A percentile compares a stretch with the other conserved stretches of the same genome.
Evolutionary conservation across 1,140 invertebrate species (phyloP).

Genomic region (Spodoptera frugiperda): DNA sequence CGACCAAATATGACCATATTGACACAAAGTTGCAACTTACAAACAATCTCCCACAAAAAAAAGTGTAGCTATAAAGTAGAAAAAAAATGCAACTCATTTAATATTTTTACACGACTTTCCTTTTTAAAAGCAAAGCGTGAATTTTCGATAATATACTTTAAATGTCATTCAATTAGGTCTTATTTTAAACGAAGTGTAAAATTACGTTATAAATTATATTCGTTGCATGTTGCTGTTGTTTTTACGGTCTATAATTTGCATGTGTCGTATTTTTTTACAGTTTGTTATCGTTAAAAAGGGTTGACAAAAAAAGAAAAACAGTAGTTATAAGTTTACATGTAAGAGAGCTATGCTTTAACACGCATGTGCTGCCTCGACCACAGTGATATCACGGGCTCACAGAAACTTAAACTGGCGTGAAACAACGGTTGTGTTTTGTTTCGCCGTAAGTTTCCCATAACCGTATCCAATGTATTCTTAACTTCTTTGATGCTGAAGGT

Average conservation of each 20-base stretch:
- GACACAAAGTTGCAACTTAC: conserved; percentile 12
- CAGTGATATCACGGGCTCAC: too few species aligned
- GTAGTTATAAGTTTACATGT: too few species aligned
- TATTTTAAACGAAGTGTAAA: too few species aligned
- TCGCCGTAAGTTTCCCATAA: too few species aligned
- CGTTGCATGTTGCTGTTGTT: not conserved
- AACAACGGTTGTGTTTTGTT: too few species aligned
- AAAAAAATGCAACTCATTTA: conserved; percentile 18
- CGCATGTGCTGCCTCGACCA: too few species aligned
- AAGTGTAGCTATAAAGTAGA: conserved; percentile 9
- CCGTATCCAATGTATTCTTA: too few species aligned
- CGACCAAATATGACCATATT: conserved; percentile 2
- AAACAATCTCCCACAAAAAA: conserved; percentile 15
- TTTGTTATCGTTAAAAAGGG: not conserved
- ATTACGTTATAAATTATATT: conserved; percentile 7
- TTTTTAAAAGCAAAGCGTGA: conserved; percentile 10
- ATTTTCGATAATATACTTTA: not conserved
- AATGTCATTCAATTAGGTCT: not conserved
- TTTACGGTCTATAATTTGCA: not conserved
- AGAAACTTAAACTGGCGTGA: too few species aligned
- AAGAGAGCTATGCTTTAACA: too few species aligned
- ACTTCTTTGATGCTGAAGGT: too few species aligned
- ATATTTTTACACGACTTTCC: not conserved
- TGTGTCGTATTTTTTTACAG: not conserved
- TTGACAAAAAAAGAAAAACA: not conserved